Percentiles rank a stretch among this genome's conserved stretches.
Conservation (phyloP, 2,113 vertebrate genomes). For the Maccullochella peelii region DNA sequence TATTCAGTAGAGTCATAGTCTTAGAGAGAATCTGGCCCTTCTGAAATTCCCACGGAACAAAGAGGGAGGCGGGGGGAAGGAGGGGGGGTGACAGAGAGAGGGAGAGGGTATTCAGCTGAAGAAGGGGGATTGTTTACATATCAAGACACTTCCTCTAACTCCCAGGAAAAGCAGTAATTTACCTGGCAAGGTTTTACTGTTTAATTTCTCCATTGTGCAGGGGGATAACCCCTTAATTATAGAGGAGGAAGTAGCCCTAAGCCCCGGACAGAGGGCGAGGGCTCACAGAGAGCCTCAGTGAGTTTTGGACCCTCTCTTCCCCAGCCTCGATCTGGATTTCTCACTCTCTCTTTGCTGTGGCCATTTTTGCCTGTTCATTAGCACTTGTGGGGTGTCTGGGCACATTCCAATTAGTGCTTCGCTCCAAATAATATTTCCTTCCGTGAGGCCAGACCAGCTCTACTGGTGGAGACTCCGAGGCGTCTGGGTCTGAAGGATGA, state of each 20-base stretch:
- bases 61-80: constrained; percentile 23
- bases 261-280: constrained; percentile 69
- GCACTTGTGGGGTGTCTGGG: constrained; percentile 65
- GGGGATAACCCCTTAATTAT: constrained; percentile 75
- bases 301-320: constrained; percentile 39
- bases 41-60: constrained; percentile 81
- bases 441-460: constrained; percentile 58
- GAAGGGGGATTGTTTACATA: constrained; percentile 79
- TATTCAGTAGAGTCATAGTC: constrained; percentile 73
- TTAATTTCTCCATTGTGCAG: constrained; percentile 79
- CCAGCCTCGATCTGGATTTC: constrained; percentile 14
- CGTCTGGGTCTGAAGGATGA: constrained; percentile 59
- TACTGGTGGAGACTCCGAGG: constrained; percentile 71
- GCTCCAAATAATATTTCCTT: constrained; percentile 74
- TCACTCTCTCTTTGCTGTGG: constrained; percentile 36
- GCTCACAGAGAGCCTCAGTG: constrained; percentile 44
- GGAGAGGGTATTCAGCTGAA: constrained; percentile 62
- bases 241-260: constrained; percentile 74
- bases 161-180: constrained; percentile 81
- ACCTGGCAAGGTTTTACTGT: constrained; percentile 70
- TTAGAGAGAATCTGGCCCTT: constrained; percentile 67
- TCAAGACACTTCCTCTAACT: constrained; percentile 75
- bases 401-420: constrained; percentile 56
- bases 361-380: constrained; percentile 68
- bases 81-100: background rate